Base-by-base conservation (phyloP, 2,113 vertebrate species). In the Oreochromis aureus region DNA sequence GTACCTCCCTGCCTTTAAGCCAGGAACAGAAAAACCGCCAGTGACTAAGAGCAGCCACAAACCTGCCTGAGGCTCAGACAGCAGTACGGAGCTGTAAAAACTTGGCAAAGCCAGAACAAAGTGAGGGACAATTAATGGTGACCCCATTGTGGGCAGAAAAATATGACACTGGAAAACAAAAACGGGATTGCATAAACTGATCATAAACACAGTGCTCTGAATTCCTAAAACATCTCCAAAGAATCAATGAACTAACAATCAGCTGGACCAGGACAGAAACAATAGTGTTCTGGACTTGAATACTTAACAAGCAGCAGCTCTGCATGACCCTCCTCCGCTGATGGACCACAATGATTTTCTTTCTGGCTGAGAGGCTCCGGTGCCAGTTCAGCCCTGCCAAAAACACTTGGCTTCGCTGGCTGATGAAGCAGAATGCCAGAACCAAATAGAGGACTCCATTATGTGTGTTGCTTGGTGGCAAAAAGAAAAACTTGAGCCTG, bases 381-480 rank as follows among this genome's bases (percentile, higher is more conserved):
- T 94, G 89, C 93, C 87, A 93, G 82, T 82, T 86, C 69, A 90
- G 73, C 80, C 12, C 86, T 93, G 93, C 94, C 94, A 96, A 89
- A 95, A 96, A 95, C 95, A 94, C 91, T 95, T 95, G 92, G 94
- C 95, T 89, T 89, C 83, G 53, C 66, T 84, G 86, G 86, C 84
- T 81, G 90, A 85, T 92, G 86, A 91, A 92, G 92, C 91, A 69
- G 85, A 87, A 92, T 89, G 95, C 92, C 90, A 92, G 95, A 86
- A 91, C 85, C 89, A 94, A 94, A 95, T 91, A 95, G 87, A 95
- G 85, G 90, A 92, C 83, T 59, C 92, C 71, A 95, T 96, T 96
- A 94, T 95, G 94, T 83, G 39, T 90, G 91, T 92, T 90, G 89
- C 91, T 94, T 59, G 71, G 91, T 92, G 95, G 92, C 92, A 91